Conservation (phyloP, 2,797 vertebrate species). For the Lacerta bilineata region DNA sequence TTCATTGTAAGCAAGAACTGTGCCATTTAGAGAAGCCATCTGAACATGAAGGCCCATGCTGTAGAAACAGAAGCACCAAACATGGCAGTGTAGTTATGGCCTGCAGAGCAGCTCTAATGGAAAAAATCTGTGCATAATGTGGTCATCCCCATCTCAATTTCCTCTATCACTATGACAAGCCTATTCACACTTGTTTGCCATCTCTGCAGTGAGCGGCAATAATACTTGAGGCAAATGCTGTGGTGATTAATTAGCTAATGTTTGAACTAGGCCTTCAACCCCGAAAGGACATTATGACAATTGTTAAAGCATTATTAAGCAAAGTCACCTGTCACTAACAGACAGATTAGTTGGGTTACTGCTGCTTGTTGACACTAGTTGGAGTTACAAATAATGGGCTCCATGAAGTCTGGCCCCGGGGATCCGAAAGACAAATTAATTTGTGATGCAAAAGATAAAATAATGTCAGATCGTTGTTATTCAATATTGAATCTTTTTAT, state of each 20-base stretch:
- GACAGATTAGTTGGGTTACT: conserved; percentile 57
- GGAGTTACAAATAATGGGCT: conserved; percentile 67
- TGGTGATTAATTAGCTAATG: conserved; percentile 71
- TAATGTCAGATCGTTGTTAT: conserved; percentile 26
- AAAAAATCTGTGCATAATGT: conserved; percentile 30
- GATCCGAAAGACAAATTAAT: conserved; percentile 59
- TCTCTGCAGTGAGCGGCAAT: conserved; percentile 52
- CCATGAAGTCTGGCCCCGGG: conserved; percentile 59
- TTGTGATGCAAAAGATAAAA: conserved; percentile 58
- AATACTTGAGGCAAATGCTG: conserved; percentile 67
- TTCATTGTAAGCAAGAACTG: neutral
- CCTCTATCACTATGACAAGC: conserved; percentile 46
- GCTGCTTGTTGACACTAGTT: conserved; percentile 63
- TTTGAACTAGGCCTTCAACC: conserved; percentile 66
- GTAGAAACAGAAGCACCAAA: conserved; percentile 16
- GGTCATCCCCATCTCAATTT: conserved; percentile 41
- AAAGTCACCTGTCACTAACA: conserved; percentile 66
- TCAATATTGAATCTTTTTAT: conserved; percentile 65
- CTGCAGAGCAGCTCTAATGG: neutral
- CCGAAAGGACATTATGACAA: conserved; percentile 55
- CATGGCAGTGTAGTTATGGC: neutral
- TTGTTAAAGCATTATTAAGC: conserved; percentile 68
- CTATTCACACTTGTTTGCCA: conserved; percentile 61
- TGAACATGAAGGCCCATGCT: neutral
- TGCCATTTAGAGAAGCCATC: neutral